Evolutionary conservation across 2,113 vertebrate species (phyloP).

Genomic region (Poecile atricapillus): DNA sequence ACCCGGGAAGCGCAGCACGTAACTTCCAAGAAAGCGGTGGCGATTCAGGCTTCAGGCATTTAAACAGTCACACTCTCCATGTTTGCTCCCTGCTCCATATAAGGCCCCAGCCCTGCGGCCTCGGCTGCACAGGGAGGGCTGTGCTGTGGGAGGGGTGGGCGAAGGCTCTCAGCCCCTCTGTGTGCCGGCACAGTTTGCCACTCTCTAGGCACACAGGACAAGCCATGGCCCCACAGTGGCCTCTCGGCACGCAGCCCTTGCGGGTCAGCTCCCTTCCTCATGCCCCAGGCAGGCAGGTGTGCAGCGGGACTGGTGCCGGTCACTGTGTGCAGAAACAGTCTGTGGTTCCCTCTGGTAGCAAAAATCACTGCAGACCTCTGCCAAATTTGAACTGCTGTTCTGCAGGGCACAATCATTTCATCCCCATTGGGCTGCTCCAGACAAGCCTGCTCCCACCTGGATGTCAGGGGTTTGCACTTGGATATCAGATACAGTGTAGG

Average conservation of each 20-base stretch:
- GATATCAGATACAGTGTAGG: neutral
- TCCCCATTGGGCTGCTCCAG: neutral
- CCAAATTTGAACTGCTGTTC: accelerated
- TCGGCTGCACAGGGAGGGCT: accelerated
- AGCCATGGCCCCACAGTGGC: accelerated
- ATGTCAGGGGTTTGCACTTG: accelerated
- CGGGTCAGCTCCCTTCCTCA: accelerated
- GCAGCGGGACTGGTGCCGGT: accelerated
- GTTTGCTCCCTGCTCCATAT: neutral
- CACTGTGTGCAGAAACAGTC: neutral
- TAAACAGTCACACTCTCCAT: neutral
- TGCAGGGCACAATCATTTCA: neutral
- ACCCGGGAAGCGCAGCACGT: neutral
- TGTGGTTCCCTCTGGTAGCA: neutral
- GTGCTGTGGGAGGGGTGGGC: neutral
- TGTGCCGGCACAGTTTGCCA: neutral
- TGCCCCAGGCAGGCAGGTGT: accelerated
- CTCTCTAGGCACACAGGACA: neutral
- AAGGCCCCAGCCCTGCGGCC: neutral
- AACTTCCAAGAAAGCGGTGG: neutral
- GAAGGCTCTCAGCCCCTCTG: neutral
- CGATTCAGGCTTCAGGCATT: slow-evolving; percentile 26
- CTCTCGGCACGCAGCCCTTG: accelerated
- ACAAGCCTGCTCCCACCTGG: neutral
- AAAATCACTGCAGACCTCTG: neutral